These are phyloP conservation scores for Philereme vetulata DNA, from an alignment of 2,888 invertebrate species.

Conservation along the genomic window DNA sequence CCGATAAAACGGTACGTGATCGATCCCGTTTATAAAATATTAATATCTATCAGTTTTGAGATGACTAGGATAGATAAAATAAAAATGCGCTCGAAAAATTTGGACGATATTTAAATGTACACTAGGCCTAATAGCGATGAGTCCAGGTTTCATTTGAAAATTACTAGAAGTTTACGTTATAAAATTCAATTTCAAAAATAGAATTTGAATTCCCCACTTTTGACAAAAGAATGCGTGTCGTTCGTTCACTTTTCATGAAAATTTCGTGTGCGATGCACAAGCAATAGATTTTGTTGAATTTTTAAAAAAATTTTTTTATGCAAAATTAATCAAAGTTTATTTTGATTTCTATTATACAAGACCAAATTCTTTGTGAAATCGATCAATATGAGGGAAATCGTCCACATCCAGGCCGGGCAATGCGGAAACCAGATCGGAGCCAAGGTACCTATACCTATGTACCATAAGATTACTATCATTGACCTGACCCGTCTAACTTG, in stretches of 20 bases:
- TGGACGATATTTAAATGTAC: background rate
- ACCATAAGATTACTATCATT: too few relatives aligned
- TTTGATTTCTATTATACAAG: constrained; percentile 49
- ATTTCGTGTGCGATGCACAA: constrained; percentile 61
- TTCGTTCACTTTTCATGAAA: constrained; percentile 49
- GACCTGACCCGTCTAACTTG: too few relatives aligned
- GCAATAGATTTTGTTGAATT: constrained; percentile 42
- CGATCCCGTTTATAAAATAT: too few relatives aligned
- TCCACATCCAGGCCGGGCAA: constrained; percentile 87
- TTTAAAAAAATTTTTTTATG: constrained; percentile 54
- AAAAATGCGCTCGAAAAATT: too few relatives aligned
- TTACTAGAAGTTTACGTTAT: constrained; percentile 25
- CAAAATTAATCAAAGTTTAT: constrained; percentile 50
- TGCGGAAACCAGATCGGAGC: constrained; percentile 89
- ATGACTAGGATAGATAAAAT: too few relatives aligned
- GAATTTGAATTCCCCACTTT: constrained; percentile 36
- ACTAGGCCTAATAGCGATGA: background rate
- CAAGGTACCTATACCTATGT: constrained; percentile 87
- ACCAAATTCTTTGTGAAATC: constrained; percentile 63
- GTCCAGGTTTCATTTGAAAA: constrained; percentile 16
- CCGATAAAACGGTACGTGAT: too few relatives aligned
- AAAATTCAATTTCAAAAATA: constrained; percentile 18
- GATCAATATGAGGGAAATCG: constrained; percentile 90
- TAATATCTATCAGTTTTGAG: too few relatives aligned
- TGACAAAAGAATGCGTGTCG: constrained; percentile 46